Evolutionary conservation across 1,140 invertebrate genomes (phyloP), one percentile per base, ranked within the genome.

Genomic region (Chrysomallon squamiferum): DNA sequence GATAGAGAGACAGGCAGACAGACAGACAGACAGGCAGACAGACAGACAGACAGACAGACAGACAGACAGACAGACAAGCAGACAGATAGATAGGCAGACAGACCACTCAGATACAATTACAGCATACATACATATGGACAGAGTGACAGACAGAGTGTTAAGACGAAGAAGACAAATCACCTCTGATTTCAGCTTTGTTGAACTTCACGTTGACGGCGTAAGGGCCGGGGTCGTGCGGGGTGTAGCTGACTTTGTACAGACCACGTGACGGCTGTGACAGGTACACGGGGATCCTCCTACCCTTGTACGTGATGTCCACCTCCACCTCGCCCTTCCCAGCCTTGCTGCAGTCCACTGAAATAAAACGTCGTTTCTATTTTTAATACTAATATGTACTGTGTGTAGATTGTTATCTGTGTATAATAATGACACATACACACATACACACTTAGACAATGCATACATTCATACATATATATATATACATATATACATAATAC

Each of bases 181-280:
- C 95, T 88, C 95, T 93, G 13, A 98, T 93, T 79, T 97, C 95
- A 72, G 93, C 93, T 5, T 95, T 94, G 83, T 98, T 98, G 82
- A 98, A 98, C 75, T 95, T 95, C 11, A 98, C 90, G 79, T 96
- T 96, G 45, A 97, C 89, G 56, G 93, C 89, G 84, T 99, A 96
- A 84, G 96, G 95, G 43, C 96, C 97, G 47, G 92, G 90, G 50
- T 92, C 90, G 57, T 91, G 89, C 0, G 96, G 96, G 66, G 93
- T 92, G 76, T 98, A 96, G 3, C 92, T 92, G 2, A 96, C 92
- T n/a, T 91, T 88, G 74, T 96, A 96, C 62, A 93, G 89, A 61
- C 92, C 92, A 43, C 90, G 88, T 43, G 95, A 89, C 1, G 67
- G n/a, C 79, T 94, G 91, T 69, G 32, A 92, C 3, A 97, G 88